These are phyloP conservation scores for Eugnorisma glareosa DNA, from an alignment of 2,888 invertebrate genomes.

Conservation along the genomic window DNA sequence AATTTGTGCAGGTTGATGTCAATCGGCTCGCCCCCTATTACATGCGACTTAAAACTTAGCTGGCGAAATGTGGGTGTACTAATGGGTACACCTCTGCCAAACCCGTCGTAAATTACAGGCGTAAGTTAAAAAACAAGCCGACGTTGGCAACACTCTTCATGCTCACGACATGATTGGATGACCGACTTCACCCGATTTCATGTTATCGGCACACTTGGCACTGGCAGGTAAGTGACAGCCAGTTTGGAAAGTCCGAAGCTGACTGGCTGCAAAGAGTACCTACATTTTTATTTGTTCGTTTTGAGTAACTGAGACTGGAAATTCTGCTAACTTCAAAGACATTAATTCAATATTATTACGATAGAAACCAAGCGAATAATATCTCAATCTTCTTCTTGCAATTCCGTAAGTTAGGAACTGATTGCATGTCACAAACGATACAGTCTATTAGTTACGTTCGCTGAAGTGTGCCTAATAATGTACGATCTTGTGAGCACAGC, in stretches of 20 bases:
- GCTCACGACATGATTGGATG: background rate
- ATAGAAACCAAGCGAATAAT: background rate
- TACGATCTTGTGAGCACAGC: background rate
- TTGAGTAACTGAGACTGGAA: background rate
- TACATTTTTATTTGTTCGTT: background rate
- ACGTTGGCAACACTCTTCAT: background rate
- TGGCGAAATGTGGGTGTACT: too few relatives aligned
- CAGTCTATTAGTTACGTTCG: background rate
- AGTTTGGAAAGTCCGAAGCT: background rate
- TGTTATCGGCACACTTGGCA: background rate
- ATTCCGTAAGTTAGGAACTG: background rate
- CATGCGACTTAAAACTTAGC: too few relatives aligned
- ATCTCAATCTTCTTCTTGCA: background rate
- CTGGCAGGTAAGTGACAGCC: background rate
- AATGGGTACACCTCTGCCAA: too few relatives aligned
- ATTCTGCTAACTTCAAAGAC: background rate
- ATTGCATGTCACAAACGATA: background rate
- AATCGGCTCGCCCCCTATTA: too few relatives aligned
- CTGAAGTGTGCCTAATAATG: background rate
- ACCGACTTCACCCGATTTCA: conserved; percentile 6
- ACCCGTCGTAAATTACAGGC: too few relatives aligned
- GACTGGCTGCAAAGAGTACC: background rate
- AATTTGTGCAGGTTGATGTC: too few relatives aligned
- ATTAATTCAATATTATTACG: background rate
- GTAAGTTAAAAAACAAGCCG: too few relatives aligned